Conservation (phyloP, 1,140 invertebrate genomes). For the Eupeodes corollae region DNA sequence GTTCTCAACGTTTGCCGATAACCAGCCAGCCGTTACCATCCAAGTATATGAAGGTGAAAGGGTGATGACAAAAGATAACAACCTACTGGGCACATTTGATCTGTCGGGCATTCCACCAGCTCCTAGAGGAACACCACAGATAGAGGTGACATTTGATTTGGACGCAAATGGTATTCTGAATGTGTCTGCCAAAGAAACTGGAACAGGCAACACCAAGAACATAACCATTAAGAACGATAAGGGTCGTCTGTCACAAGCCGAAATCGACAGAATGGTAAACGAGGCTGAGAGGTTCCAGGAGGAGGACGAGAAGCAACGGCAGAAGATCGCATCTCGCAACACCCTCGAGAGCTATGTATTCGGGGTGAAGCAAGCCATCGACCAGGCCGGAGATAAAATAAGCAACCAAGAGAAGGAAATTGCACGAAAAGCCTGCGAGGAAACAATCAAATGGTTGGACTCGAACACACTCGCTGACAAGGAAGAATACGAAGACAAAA, state of each 20-base stretch:
- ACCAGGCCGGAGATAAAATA: constrained; percentile 50
- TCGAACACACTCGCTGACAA: constrained; percentile 50
- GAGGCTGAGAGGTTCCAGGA: constrained; percentile 33
- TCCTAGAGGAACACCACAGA: constrained; percentile 66
- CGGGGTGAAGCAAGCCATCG: constrained; percentile 49
- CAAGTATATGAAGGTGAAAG: constrained; percentile 57
- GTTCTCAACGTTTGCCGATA: constrained; percentile 55
- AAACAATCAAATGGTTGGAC: constrained; percentile 53
- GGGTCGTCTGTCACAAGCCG: constrained; percentile 63
- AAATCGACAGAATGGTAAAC: constrained; percentile 51
- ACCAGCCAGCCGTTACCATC: constrained; percentile 56
- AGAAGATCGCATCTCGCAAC: constrained; percentile 47
- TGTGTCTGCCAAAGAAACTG: constrained; percentile 47
- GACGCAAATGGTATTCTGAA: constrained; percentile 61
- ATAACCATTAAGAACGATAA: constrained; percentile 81
- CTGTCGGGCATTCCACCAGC: constrained; percentile 72
- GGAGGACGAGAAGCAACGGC: constrained; percentile 56
- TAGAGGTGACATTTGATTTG: constrained; percentile 56
- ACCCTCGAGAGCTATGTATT: constrained; percentile 60
- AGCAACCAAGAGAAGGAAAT: constrained; percentile 50
- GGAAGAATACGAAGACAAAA: constrained; percentile 51
- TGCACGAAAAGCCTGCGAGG: constrained; percentile 40
- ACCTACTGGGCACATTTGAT: constrained; percentile 64
- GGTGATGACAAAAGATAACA: constrained; percentile 62
- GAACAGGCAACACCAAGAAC: constrained; percentile 47